Percentiles rank a stretch among this genome's conserved stretches.
Conservation (phyloP, 2,888 invertebrate species). For the Cryptocheilus praepositus region DNA sequence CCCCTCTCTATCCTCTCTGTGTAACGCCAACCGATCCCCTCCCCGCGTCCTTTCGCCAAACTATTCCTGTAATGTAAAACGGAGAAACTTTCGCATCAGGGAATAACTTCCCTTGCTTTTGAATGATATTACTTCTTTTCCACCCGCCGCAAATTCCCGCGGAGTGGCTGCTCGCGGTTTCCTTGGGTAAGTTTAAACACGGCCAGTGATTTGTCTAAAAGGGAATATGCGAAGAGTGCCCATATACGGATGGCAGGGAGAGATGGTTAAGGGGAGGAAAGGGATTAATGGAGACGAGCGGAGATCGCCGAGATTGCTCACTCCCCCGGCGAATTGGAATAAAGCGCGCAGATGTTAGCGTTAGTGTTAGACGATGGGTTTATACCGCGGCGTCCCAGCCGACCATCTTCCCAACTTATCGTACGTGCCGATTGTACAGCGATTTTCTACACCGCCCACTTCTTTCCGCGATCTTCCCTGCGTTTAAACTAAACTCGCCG, state of each 20-base stretch:
- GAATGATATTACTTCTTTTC: conserved; percentile 57
- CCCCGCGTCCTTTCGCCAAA: conserved; percentile 23
- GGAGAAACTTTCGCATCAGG: conserved; percentile 58
- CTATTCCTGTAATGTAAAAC: conserved; percentile 55
- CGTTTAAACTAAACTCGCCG: no score
- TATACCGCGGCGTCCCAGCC: no score
- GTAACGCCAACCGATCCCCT: neutral
- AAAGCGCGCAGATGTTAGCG: no score
- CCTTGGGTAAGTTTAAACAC: conserved; percentile 42
- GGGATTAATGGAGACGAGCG: conserved; percentile 23
- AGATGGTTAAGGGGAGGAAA: conserved; percentile 14
- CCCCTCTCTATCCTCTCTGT: neutral
- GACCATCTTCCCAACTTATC: no score
- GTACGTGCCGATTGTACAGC: no score
- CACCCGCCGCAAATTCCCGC: conserved; percentile 42
- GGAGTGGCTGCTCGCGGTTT: conserved; percentile 30
- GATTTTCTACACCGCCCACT: no score
- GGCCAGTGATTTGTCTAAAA: conserved; percentile 29
- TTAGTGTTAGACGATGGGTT: no score
- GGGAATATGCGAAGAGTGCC: conserved; percentile 8
- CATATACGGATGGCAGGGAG: conserved; percentile 22
- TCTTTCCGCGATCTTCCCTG: no score
- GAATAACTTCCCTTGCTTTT: conserved; percentile 57
- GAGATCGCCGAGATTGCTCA: conserved; percentile 1
- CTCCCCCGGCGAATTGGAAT: conserved; percentile 3